phyloP scores from a whole-genome alignment of 2,888 invertebrate species.

The Entomobrya multifasciata region DNA sequence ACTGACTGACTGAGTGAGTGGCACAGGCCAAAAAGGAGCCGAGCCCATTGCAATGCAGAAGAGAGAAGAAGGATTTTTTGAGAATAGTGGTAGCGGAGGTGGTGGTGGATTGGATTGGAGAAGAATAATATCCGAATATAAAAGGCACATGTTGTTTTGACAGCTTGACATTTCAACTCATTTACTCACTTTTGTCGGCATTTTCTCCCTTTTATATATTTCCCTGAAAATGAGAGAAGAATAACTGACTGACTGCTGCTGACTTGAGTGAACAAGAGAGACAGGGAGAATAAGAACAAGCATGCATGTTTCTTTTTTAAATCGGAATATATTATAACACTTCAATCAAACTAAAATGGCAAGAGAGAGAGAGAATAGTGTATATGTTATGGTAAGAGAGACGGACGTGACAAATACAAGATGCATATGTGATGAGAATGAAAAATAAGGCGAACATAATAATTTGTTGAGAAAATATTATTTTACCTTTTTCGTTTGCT shows the following conservation, averaged over 20 bases:
- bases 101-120: slow-evolving; percentile 42
- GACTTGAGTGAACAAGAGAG: slow-evolving; percentile 29
- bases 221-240: slow-evolving; percentile 53
- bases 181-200: slow-evolving; percentile 70
- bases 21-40: slow-evolving; percentile 69
- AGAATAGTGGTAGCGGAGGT: not conserved
- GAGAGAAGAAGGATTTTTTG: slow-evolving; percentile 23
- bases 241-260: slow-evolving; percentile 37
- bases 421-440: slow-evolving; percentile 15
- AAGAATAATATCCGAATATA: slow-evolving; percentile 64
- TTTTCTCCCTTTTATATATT: slow-evolving; percentile 49
- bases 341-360: slow-evolving; percentile 56
- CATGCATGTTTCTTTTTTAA: not conserved
- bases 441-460: not conserved
- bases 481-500: too few species aligned
- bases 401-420: slow-evolving; percentile 41
- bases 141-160: slow-evolving; percentile 73
- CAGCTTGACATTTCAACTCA: slow-evolving; percentile 73
- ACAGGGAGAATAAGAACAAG: not conserved
- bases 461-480: too few species aligned
- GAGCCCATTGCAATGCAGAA: slow-evolving; percentile 28
- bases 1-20: slow-evolving; percentile 19
- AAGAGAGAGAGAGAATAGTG: slow-evolving; percentile 11
- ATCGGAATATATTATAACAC: slow-evolving; percentile 49
- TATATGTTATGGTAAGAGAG: slow-evolving; percentile 25